These are phyloP conservation scores for Delia radicum DNA, from an alignment of 1,140 invertebrate genomes.

Conservation along the genomic window DNA sequence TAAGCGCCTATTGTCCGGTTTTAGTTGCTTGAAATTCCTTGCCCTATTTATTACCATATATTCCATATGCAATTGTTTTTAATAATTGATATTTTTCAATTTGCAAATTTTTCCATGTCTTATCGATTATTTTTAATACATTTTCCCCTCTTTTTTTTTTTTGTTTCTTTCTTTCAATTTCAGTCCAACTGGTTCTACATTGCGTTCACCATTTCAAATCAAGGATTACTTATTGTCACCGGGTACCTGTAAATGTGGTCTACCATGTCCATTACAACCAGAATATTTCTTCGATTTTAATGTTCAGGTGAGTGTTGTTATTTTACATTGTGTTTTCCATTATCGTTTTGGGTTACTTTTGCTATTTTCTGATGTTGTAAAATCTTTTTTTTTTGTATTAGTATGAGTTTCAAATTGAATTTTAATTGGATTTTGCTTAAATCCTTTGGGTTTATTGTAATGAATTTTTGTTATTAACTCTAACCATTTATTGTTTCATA, in stretches of 20 bases:
- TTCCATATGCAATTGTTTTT: too few species aligned
- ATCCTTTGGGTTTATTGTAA: neutral
- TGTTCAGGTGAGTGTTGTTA: conserved; percentile 70
- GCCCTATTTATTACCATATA: too few species aligned
- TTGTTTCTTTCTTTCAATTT: conserved; percentile 60
- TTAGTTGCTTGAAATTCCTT: too few species aligned
- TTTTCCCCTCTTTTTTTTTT: too few species aligned
- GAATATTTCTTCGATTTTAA: conserved; percentile 93
- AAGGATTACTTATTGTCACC: conserved; percentile 85
- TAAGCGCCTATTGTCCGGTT: too few species aligned
- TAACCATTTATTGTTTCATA: too few species aligned
- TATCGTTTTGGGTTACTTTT: neutral
- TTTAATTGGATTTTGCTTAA: neutral
- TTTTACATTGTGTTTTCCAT: neutral
- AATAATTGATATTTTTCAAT: too few species aligned
- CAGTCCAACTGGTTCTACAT: conserved; percentile 86
- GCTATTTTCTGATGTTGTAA: neutral
- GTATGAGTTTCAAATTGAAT: neutral
- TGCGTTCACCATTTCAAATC: conserved; percentile 81
- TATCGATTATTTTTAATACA: too few species aligned
- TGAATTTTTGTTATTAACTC: neutral
- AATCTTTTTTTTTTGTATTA: neutral
- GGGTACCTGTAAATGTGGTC: conserved; percentile 94
- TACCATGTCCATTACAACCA: conserved; percentile 87
- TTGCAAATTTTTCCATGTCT: too few species aligned